Evolutionary conservation across 64 coral and sea anemone genomes (phyloP), one percentile per base, ranked within the genome.

Genomic region (Porites australiensis): DNA sequence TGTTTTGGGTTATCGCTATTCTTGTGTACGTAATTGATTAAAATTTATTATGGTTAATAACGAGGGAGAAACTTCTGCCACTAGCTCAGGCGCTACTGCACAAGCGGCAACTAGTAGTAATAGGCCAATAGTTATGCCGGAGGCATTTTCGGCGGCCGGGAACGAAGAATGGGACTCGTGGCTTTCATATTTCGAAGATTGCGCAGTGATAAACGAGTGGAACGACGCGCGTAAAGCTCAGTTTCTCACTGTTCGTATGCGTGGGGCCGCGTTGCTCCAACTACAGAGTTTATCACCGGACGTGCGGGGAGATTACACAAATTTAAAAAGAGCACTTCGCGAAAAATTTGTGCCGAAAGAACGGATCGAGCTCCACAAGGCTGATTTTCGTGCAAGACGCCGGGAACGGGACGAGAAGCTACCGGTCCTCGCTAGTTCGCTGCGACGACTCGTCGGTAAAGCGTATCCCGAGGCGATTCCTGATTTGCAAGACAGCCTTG

Each of bases 101-200:
- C 22, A 3, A 52, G 20, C 50, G 13, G 9, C 57, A 23, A 13
- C 52, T 4, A 9, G 52, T 54, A 54, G 52, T 54, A 58, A 16
- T 19, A 70, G 23, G 16, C 70, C 23, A 13, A 6, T 44, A 47
- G 71, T 76, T 19, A 57, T 76, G 70, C 86, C 71, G 9, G 86
- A 75, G 6, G 5, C 51, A 14, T 74, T 70, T 22, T 4, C 67
- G 5, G 86, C 62, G 44, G 3, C 2, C 2, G 37, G 22, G 4
- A 70, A 72, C 49, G 27, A 75, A 74, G 71, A 76, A 1, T 76
- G 70, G 86, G 44, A 73, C 5, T 15, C 47, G 4, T 88, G 86
- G 52, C 1, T 88, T 0, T 14, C 50, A 1, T 16, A 88, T 54
- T 88, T 88, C 0, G 51, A 88, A 21, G 13, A 70, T n/a, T 88